Base-by-base conservation (phyloP, 2,797 vertebrate species). In the Anguilla anguilla region DNA sequence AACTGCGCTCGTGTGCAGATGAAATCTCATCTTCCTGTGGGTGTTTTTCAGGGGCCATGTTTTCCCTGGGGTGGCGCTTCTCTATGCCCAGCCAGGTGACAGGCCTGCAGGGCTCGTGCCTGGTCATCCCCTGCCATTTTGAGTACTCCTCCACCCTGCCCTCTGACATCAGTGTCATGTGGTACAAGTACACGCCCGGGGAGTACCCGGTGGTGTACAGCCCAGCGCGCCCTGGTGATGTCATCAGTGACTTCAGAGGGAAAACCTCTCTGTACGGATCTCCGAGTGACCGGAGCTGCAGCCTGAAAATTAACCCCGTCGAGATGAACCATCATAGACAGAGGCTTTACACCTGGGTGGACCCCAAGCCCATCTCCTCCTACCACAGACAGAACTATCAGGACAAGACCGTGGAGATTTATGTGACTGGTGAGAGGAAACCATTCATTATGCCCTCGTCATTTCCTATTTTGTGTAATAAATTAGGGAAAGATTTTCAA, bases 61-160 rank as follows among this genome's bases (percentile, higher is more conserved):
- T 88, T 6, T 88, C 46, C 39, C 88, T 79, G 0, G 91, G 83
- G 22, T 95, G 94, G 95, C 88, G 88, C 0, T 93, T 94, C 90
- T 91, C 74, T 22, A 91, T 93, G 19, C 94, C 95, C 4, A 3
- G 35, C 39, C 90, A 88, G 25, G 87, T 94, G 55, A 92, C 77
- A 0, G 95, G 92, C 49, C 83, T 94, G 39, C 89, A 3, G 25
- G 93, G 92, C 25, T 94, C 93, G 10, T 95, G 95, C 86, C 51
- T 95, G 17, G 81, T 92, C n/a, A 92, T 95, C 88, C 94, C 94
- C 35, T 95, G 94, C 13, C 91, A 31, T 59, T 95, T 94, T 84
- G 86, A 59, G 6, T 94, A 94, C 85, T 86, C 1, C 28, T 77
- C 0, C 3, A 0, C 85, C 22, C 57, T 85, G 39, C 93, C 91